Percentiles rank a stretch among this genome's conserved stretches.
These are phyloP conservation scores for Dichetophora obliterata DNA, from an alignment of 2,888 invertebrate species.

Conservation along the genomic window DNA sequence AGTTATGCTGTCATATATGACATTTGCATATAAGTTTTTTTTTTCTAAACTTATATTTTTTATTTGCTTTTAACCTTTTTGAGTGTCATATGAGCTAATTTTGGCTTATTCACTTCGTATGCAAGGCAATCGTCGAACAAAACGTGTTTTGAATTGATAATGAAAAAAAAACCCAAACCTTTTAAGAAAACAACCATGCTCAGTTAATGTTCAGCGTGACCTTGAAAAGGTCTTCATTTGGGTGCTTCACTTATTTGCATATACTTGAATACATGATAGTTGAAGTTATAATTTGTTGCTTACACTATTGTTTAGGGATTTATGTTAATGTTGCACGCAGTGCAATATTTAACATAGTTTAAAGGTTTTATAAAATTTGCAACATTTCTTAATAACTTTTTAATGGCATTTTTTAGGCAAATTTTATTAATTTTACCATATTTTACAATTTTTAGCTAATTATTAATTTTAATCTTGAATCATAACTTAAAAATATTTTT, in stretches of 20 bases:
- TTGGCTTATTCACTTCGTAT: neutral
- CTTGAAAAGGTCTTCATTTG: conserved; percentile 9
- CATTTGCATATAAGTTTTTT: neutral
- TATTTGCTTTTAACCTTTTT: neutral
- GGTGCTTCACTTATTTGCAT: neutral
- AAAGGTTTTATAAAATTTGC: too few relatives aligned
- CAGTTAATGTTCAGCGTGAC: neutral
- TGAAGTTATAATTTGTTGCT: neutral
- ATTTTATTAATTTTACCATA: neutral
- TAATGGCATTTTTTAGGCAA: too few relatives aligned
- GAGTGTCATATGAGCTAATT: neutral
- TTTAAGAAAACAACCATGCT: neutral
- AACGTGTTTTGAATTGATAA: conserved; percentile 13
- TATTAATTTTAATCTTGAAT: too few relatives aligned
- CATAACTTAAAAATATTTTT: too few relatives aligned
- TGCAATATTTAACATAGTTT: neutral
- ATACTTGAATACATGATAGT: neutral
- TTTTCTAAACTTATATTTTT: neutral
- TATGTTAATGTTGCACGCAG: neutral
- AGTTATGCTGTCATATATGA: neutral
- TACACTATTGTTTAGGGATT: too few relatives aligned
- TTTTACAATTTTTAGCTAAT: too few relatives aligned
- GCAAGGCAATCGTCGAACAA: neutral
- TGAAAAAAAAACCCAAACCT: neutral
- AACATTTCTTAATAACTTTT: too few relatives aligned